Base-by-base conservation (phyloP, 2,113 vertebrate genomes). In the Poicephalus meyeri region DNA sequence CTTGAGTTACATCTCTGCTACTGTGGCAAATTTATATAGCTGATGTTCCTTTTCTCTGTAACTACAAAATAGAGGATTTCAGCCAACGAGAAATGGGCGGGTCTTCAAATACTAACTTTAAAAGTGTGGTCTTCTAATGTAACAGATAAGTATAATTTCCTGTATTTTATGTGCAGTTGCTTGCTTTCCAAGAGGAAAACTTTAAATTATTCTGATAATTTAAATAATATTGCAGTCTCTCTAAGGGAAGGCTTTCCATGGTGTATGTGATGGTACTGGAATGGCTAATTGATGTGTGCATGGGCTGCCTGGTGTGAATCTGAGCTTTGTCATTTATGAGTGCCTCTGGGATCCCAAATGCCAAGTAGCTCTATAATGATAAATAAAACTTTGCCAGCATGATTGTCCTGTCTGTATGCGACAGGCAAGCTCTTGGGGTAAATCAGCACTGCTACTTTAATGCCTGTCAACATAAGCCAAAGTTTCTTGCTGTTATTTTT, bases 221-320 rank as follows among this genome's bases (percentile, higher is more conserved):
- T 1, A 1, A 58, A 12, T 20, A 25, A 13, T 23, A 3, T 11
- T 28, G 8, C 7, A 10, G 20, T 3, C 7, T 68, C 72, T 56
- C 16, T 8, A 0, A 58, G 77, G 47, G 20, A 14, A 50, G 53
- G 35, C 47, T 77, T 72, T 31, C 47, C 1, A 0, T 26, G 29
- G 39, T 1, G 0, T 7, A 1, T 2, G 1, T 33, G 35, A 61
- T 2, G 10, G 21, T 49, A 4, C 16, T 33, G 50, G 53, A 21
- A 37, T 4, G 8, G 13, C 26, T 53, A 29, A 11, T 24, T 1
- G 2, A 42, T 0, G 0, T 15, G 47, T 24, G 3, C 14, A 1
- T 28, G 88, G 50, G 55, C 24, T 86, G 68, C 55, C 33, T 0
- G 0, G 8, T 0, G 0, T 52, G 69, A 39, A 5, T 53, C 79